Evolutionary conservation across 1,140 invertebrate species (phyloP), one percentile per base, ranked within the genome.

Genomic region (Radopholus similis): DNA sequence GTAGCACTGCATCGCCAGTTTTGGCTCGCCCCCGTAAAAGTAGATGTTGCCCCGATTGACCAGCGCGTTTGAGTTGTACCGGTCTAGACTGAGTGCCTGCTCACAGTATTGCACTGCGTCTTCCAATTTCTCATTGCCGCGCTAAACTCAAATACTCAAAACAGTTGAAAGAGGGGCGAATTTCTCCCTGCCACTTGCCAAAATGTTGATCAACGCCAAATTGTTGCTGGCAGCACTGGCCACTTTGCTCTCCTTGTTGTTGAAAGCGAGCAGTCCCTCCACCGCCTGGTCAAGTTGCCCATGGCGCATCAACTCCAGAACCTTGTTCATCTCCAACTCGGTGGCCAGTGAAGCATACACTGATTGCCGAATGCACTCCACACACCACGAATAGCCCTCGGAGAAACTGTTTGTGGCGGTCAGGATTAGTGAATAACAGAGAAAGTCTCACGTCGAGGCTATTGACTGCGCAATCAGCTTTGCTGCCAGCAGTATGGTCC

Each of bases 321-420:
- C 92, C 84, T 94, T 95, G 81, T 92, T 93, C 65, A 96, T 91
- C 84, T 95, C 92, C 59, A 95, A 85, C 83, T 94, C 91, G 73
- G 90, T 89, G 18, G 91, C 90, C 34, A 95, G 80, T 71, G 87
- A 86, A 9, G 88, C 85, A 77, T 91, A 90, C 34, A 88, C 88
- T 1, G 90, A 91, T 44, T 84, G 84, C 83, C 90, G 90, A 47
- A 95, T 91, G 53, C 84, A 80, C 28, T 86, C 84, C 26, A 86
- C 82, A 73, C 85, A 86, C 86, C 86, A 88, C 66, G 87, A 84
- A 78, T 85, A 88, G 78, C 90, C 91, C 77, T 87, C 87, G 72
- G 88, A 88, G 82, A 91, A 90, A 49, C 87, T 88, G 56, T 88
- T n/a, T n/a, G n/a, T 87, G 77, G 91, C 88, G 71, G 68, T 65